Base-by-base conservation (phyloP, 2,113 vertebrate species). In the Thalassarche chlororhynchos region DNA sequence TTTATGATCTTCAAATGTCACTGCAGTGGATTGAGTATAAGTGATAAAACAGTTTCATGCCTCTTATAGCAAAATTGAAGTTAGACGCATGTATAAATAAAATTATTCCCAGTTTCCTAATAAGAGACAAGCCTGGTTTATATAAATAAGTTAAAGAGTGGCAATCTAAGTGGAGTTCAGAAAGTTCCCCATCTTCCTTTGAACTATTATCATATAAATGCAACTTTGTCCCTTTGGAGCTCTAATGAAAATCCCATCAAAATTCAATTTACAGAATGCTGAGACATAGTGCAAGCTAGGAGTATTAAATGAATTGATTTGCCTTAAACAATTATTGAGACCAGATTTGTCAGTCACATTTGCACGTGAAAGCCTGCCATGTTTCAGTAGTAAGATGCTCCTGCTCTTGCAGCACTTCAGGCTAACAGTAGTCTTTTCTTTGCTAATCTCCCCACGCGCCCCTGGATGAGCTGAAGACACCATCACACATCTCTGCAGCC, bases 191-290 rank as follows among this genome's bases (percentile, higher is more conserved):
- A 10, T 52, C 62, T 91, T 61, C 64, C 54, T 84, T 75, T 65
- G 52, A 87, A 81, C 23, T 44, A 40, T 58, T 69, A 65, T 57
- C 21, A 69, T 78, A 84, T 80, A 92, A 84, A 93, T 64, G 34
- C 31, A 94, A 36, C 64, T 84, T 71, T 60, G 29, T 78, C 85
- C 68, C 84, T 68, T 44, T 52, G 57, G n/a, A 94, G 10, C 32
- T 25, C 38, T 81, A 78, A 93, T 58, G 49, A 95, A 89, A 96
- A 93, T 62, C 36, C 47, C 75, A 92, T 92, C 57, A 93, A 95
- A 95, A 93, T 81, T 72, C 58, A 83, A 51, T 95, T 91, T 94
- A 83, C 34, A 64, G 85, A 82, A 90, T 8, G 9, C 71, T 88
- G 66, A 90, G 65, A 75, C 57, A 36, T 5, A 90, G 81, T 32